Evolutionary conservation across 1,140 invertebrate species (phyloP).

Genomic region (Conopomorpha cramerella): DNA sequence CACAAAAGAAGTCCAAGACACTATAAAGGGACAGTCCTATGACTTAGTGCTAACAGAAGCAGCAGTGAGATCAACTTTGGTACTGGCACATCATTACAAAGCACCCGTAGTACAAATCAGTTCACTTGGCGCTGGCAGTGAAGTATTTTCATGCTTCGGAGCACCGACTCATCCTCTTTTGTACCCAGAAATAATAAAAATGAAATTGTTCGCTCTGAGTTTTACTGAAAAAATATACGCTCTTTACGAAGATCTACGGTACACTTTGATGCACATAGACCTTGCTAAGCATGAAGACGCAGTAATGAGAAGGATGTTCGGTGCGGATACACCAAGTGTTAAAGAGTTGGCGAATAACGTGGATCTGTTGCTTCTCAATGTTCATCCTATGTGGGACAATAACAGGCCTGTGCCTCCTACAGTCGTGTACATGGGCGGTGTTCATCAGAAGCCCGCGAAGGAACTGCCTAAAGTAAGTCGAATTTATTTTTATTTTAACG

Average conservation of each 20-base stretch:
- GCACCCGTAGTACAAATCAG: constrained; percentile 40
- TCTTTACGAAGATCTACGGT: constrained; percentile 13
- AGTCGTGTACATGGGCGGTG: background rate
- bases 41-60: constrained; percentile 33
- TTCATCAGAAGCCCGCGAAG: background rate
- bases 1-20: constrained; percentile 18
- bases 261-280: constrained; percentile 12
- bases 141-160: constrained; percentile 27
- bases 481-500: background rate
- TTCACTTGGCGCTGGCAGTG: constrained; percentile 17
- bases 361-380: background rate
- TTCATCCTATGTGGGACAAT: background rate
- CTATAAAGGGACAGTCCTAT: constrained; percentile 21
- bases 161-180: constrained; percentile 47
- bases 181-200: constrained; percentile 34
- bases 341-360: background rate
- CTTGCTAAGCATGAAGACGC: background rate
- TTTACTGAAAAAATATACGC: constrained; percentile 24
- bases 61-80: constrained; percentile 11
- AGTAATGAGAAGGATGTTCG: background rate
- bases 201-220: constrained; percentile 15
- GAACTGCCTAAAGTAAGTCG: constrained; percentile 3
- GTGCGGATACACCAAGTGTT: background rate
- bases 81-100: constrained; percentile 32
- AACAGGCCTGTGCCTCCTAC: background rate